phyloP scores from a whole-genome alignment of 2,797 vertebrate species.

The Pyrocephalus nanus region DNA sequence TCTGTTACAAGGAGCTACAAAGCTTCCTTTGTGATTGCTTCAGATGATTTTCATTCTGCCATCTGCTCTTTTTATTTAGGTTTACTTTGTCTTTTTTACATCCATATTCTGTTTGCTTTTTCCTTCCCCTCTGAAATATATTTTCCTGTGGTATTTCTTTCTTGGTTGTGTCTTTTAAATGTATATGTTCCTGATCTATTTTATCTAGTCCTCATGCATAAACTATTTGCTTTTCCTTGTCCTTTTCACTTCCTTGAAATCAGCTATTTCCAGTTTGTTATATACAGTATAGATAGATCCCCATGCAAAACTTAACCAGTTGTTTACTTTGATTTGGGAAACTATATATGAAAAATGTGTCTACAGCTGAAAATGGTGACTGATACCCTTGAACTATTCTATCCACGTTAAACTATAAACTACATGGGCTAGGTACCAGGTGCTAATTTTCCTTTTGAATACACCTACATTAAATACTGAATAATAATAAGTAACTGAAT shows the following conservation, averaged over 20 bases:
- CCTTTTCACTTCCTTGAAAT: neutral
- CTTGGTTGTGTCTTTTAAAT: neutral
- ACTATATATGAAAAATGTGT: neutral
- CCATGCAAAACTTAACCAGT: neutral
- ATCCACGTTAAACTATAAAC: neutral
- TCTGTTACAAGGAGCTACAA: neutral
- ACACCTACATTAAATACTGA: neutral
- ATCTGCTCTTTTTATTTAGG: neutral
- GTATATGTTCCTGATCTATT: neutral
- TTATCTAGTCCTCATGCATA: neutral
- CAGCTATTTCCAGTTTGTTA: neutral
- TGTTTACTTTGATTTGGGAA: neutral
- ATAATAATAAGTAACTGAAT: neutral
- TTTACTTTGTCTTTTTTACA: neutral
- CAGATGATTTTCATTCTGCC: neutral
- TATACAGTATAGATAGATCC: neutral
- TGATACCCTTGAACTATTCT: neutral
- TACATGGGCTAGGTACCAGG: neutral
- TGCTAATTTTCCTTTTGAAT: neutral
- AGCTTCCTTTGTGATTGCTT: neutral
- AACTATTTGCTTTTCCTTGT: neutral
- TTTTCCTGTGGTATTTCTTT: neutral
- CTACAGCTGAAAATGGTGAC: neutral
- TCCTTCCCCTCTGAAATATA: neutral
- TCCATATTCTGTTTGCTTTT: neutral